Conservation (phyloP, 2,888 invertebrate genomes). For the Melieria crassipennis region DNA sequence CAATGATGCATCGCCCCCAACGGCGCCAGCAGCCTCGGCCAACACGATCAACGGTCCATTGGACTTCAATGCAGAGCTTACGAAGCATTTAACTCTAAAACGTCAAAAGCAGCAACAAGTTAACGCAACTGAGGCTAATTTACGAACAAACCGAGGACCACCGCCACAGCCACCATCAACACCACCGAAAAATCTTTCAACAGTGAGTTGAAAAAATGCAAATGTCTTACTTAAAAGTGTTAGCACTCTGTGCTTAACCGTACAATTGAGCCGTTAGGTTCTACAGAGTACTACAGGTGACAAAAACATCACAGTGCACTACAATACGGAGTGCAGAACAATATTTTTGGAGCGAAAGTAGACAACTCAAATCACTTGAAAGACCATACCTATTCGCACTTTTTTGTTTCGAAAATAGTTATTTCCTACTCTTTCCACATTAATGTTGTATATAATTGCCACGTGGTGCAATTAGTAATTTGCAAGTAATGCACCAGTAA, state of each 20-base stretch:
- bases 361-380: no score
- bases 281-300: no score
- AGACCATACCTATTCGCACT: no score
- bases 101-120: conserved; percentile 58
- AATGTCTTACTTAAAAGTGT: background rate
- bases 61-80: conserved; percentile 65
- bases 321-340: no score
- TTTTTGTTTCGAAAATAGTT: no score
- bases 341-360: no score
- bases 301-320: no score
- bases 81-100: conserved; percentile 65
- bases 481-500: no score
- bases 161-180: conserved; percentile 82
- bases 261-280: no score
- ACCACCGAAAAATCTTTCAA: conserved; percentile 71
- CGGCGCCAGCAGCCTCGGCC: conserved; percentile 38
- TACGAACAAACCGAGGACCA: conserved; percentile 73
- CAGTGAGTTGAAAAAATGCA: conserved; percentile 64
- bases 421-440: no score
- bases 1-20: conserved; percentile 45
- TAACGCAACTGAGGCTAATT: conserved; percentile 64
- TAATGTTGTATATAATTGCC: no score
- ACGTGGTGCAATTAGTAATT: no score
- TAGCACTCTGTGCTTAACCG: conserved; percentile 1
- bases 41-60: conserved; percentile 54